Base-by-base conservation (phyloP, 2,113 vertebrate species). In the Rafetus swinhoei region DNA sequence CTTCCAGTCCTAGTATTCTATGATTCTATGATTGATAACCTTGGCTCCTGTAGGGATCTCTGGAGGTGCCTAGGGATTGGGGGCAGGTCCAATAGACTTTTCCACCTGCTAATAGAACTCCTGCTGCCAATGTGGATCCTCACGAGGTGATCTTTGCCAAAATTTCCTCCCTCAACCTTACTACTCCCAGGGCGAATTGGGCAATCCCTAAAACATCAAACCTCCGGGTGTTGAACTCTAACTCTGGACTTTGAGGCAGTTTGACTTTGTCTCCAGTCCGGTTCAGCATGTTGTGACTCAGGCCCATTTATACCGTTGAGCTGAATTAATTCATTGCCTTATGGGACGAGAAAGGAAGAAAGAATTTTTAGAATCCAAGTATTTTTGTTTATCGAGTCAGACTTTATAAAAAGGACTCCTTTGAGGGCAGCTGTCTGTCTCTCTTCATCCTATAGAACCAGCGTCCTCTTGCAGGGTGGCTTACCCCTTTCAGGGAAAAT, bases 381-480 rank as follows among this genome's bases (percentile, higher is more conserved):
- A 14, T 56, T 54, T 16, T 27, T 87, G 3, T 35, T 56, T 54
- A 1, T 11, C 32, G 1, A 18, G 2, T 24, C 32, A 14, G 39
- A 2, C 81, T 88, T 60, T 53, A 16, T 21, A 79, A 92, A 87
- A 6, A 15, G 4, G 35, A 74, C 55, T 93, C 80, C 85, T 76
- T 77, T 88, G n/a, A 81, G 4, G 19, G 4, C 35, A 27, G 2
- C 19, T 91, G 1, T 60, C 9, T 60, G 14, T 4, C n/a, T 29
- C 14, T 91, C 4, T 85, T 4, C 25, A 22, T 90, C 5, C 29
- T 87, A 21, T 9, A 35, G 56, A 24, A n/a, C 1, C 0, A 0
- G 54, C 65, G 25, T 0, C 19, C 1, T 59, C 53, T 74, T 89
- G 2, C 65, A 69, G 62, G 15, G n/a, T 10, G 8, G 15, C n/a